Conservation (phyloP, 2,888 invertebrate species). For the Leptogaster cylindrica region DNA sequence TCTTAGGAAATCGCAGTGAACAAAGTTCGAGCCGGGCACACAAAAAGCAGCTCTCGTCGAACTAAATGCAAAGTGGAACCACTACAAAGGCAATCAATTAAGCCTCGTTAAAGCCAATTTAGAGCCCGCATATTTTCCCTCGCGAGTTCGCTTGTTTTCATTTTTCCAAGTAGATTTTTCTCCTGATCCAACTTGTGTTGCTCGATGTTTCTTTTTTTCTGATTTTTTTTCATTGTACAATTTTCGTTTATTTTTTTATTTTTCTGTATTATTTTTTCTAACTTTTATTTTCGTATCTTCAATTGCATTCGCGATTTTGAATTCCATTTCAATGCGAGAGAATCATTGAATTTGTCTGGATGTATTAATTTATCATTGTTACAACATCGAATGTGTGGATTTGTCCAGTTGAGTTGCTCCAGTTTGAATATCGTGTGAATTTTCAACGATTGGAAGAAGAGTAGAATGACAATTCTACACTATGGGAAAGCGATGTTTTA, state of each 20-base stretch:
- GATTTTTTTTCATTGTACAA: not conserved
- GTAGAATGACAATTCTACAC: not conserved
- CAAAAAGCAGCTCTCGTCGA: not conserved
- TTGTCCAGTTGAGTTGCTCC: not conserved
- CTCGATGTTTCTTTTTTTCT: too few species aligned
- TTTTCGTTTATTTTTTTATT: too few species aligned
- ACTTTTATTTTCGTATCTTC: constrained; percentile 23
- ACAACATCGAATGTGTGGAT: not conserved
- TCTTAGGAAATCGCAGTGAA: not conserved
- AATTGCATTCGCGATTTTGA: constrained; percentile 45
- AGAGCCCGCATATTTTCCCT: constrained; percentile 60
- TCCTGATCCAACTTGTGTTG: too few species aligned
- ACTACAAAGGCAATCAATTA: constrained; percentile 61
- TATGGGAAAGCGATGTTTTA: not conserved
- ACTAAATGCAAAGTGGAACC: constrained; percentile 50
- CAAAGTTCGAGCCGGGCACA: not conserved
- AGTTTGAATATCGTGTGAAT: constrained; percentile 3
- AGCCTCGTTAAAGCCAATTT: constrained; percentile 64
- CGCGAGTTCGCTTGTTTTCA: constrained; percentile 32
- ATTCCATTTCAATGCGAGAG: constrained; percentile 36
- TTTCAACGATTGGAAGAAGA: not conserved
- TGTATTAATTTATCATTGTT: not conserved
- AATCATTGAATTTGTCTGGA: constrained; percentile 3
- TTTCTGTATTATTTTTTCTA: too few species aligned
- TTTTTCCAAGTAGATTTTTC: constrained; percentile 36